These are phyloP conservation scores for Ceryle rudis DNA, from an alignment of 2,797 vertebrate species.

Conservation along the genomic window DNA sequence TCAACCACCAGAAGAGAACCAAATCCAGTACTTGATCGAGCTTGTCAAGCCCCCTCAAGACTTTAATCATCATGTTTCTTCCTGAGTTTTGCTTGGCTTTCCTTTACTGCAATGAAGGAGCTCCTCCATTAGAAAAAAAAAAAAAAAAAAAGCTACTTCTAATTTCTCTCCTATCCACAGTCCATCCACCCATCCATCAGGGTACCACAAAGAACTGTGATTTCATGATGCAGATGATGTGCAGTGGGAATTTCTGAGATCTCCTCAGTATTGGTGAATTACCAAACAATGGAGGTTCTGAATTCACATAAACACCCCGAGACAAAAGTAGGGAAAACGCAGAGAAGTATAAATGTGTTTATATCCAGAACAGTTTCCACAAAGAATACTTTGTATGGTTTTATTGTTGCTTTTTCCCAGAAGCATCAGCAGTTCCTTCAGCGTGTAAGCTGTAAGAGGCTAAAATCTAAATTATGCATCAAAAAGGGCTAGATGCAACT, in stretches of 20 bases:
- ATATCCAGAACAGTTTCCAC: not conserved
- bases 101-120: not conserved
- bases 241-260: not conserved
- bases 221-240: not conserved
- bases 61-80: not conserved
- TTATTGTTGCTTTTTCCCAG: not conserved
- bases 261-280: not conserved
- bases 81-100: not conserved
- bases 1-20: not conserved
- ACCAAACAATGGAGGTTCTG: not conserved
- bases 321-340: not conserved
- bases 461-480: constrained; percentile 67
- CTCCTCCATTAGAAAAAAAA: not conserved
- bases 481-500: constrained; percentile 46
- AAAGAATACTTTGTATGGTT: not conserved
- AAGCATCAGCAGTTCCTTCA: constrained; percentile 21
- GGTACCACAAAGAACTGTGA: not conserved
- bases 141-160: not conserved
- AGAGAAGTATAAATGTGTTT: not conserved
- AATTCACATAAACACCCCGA: not conserved
- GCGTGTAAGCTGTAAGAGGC: not conserved
- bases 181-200: not conserved
- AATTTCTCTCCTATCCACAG: too few relatives aligned
- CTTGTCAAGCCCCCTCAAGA: not conserved
- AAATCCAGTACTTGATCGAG: not conserved